Percentiles rank a stretch among this genome's conserved stretches.
Evolutionary conservation across 1,140 invertebrate genomes (phyloP).

Genomic region (Trachelipus rathkii): DNA sequence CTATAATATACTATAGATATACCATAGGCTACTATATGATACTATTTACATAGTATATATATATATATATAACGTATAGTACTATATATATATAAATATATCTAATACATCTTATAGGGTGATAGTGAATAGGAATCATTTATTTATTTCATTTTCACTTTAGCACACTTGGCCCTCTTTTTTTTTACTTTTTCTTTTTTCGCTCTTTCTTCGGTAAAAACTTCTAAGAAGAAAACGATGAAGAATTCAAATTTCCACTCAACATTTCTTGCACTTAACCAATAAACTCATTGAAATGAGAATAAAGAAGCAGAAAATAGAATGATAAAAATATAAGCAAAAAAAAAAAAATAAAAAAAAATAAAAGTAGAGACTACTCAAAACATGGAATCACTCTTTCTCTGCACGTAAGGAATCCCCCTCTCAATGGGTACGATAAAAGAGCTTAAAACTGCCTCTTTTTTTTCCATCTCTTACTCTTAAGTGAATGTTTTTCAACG

Average conservation of each 20-base stretch:
- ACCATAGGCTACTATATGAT: too few species aligned
- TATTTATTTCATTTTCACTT: neutral
- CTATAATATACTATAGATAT: too few species aligned
- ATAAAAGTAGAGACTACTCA: neutral
- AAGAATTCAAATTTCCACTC: constrained; percentile 4
- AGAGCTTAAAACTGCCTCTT: neutral
- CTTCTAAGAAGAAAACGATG: neutral
- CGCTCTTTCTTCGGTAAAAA: neutral
- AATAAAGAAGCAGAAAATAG: neutral
- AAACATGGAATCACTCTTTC: neutral
- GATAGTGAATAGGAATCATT: too few species aligned
- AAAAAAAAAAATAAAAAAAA: neutral
- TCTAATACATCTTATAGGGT: too few species aligned
- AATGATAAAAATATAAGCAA: neutral
- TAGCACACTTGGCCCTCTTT: neutral
- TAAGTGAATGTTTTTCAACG: constrained; percentile 1
- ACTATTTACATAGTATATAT: too few species aligned
- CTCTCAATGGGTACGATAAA: neutral
- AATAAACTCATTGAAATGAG: too few species aligned
- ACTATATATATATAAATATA: too few species aligned
- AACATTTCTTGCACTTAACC: neutral
- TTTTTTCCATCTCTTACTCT: neutral
- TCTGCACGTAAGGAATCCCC: neutral
- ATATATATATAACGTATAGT: too few species aligned
- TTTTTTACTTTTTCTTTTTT: neutral